phyloP scores from a whole-genome alignment of 2,888 invertebrate genomes.

The Pollenia angustigena region DNA sequence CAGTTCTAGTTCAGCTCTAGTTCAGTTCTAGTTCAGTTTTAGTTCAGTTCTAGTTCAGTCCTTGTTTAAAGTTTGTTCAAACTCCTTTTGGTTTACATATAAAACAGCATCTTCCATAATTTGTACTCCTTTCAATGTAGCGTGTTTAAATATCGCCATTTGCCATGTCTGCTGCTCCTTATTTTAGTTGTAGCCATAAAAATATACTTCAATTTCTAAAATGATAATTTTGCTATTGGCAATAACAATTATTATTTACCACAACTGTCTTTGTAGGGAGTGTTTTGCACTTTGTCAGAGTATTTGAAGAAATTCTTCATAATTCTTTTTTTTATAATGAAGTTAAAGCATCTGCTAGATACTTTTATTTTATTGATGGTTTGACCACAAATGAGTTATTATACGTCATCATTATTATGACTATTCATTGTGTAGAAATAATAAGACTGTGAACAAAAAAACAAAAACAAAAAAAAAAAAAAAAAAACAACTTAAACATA shows the following conservation, averaged over 20 bases:
- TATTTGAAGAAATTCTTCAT: slow-evolving; percentile 33
- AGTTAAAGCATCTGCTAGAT: slow-evolving; percentile 50
- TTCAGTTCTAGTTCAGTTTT: too few species aligned
- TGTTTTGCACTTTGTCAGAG: slow-evolving; percentile 40
- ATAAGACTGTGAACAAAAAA: not conserved
- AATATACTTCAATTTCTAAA: slow-evolving; percentile 53
- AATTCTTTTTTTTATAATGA: slow-evolving; percentile 10
- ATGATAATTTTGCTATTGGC: slow-evolving; percentile 65
- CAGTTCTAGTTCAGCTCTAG: too few species aligned
- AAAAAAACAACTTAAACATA: slow-evolving; percentile 20
- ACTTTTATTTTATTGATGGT: slow-evolving; percentile 49
- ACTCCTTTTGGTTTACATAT: not conserved
- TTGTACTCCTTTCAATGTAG: not conserved
- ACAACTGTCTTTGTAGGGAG: slow-evolving; percentile 64
- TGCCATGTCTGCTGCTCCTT: not conserved
- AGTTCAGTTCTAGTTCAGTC: too few species aligned
- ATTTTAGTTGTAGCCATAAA: slow-evolving; percentile 7
- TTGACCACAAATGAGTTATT: slow-evolving; percentile 64
- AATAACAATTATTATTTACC: slow-evolving; percentile 56
- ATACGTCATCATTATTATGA: slow-evolving; percentile 51
- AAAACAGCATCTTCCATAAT: not conserved
- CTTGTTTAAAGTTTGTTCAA: not conserved
- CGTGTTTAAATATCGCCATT: slow-evolving; percentile 1
- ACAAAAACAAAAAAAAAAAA: too few species aligned
- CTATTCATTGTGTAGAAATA: slow-evolving; percentile 42